Evolutionary conservation across 1,140 invertebrate genomes (phyloP).

Genomic region (Bombus waltoni): DNA sequence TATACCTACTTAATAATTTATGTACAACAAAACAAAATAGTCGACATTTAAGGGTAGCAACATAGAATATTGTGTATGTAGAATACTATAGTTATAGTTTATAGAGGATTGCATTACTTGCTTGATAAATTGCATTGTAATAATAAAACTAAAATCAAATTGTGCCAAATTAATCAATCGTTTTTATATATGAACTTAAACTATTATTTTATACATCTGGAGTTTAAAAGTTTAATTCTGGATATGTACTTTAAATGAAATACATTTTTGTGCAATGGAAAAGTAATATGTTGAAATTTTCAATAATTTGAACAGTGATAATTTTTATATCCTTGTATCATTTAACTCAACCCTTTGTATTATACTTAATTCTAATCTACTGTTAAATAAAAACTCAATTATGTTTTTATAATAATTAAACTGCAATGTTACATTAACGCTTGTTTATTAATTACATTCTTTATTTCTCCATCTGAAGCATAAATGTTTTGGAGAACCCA

Average conservation of each 20-base stretch:
- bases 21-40: neutral
- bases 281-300: neutral
- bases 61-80: neutral
- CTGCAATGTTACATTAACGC: too few species aligned
- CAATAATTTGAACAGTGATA: neutral
- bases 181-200: slow-evolving; percentile 20
- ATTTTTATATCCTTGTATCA: neutral
- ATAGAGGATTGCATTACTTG: neutral
- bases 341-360: neutral
- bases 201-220: neutral
- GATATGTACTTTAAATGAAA: slow-evolving; percentile 1
- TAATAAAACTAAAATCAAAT: neutral
- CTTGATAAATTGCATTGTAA: neutral
- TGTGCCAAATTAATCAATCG: slow-evolving; percentile 31
- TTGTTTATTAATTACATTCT: too few species aligned
- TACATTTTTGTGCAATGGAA: neutral
- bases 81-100: neutral
- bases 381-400: slow-evolving; percentile 21
- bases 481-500: too few species aligned
- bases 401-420: slow-evolving; percentile 8
- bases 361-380: neutral
- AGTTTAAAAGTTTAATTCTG: slow-evolving; percentile 5
- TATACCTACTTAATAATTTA: neutral
- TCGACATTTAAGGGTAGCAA: neutral
- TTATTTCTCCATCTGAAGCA: too few species aligned